A percentile compares a stretch with the other conserved stretches of the same genome.
These are phyloP conservation scores for Tinamus major DNA, from an alignment of 2,797 vertebrate genomes.

Conservation along the genomic window DNA sequence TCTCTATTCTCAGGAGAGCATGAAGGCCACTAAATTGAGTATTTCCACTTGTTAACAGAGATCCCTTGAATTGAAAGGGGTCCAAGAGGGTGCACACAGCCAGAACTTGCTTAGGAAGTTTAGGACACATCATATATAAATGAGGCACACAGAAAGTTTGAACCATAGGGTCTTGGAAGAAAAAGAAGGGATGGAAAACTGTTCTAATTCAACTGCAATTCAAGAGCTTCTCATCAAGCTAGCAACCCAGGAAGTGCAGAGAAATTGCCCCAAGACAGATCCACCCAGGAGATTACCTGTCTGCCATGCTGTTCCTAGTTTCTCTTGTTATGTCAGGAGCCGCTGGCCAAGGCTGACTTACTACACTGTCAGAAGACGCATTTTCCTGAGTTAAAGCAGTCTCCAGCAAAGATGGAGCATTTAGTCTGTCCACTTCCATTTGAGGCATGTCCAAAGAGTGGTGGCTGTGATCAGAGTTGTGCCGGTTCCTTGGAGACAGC, in stretches of 20 bases:
- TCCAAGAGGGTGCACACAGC: neutral
- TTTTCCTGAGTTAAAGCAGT: slow-evolving; percentile 90
- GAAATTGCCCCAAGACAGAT: neutral
- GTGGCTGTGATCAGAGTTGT: slow-evolving; percentile 82
- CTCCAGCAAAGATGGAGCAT: slow-evolving; percentile 89
- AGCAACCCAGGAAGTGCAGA: neutral
- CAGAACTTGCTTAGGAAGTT: neutral
- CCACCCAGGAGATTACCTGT: slow-evolving; percentile 82
- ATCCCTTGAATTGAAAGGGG: neutral
- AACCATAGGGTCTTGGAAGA: neutral
- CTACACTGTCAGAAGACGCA: slow-evolving; percentile 77
- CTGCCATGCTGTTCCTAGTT: slow-evolving; percentile 91
- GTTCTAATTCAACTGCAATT: neutral
- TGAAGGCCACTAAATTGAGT: neutral
- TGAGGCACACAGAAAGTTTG: neutral
- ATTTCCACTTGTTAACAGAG: neutral
- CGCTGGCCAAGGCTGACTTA: slow-evolving; percentile 91
- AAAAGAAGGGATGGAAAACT: neutral
- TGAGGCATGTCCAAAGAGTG: slow-evolving; percentile 87
- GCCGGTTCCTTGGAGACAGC: slow-evolving; percentile 88
- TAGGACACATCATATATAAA: neutral
- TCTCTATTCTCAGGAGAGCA: neutral
- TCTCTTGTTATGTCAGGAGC: slow-evolving; percentile 98
- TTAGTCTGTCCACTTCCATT: slow-evolving; percentile 86
- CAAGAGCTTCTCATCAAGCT: neutral